Evolutionary conservation across 2,797 vertebrate species (phyloP), one percentile per base, ranked within the genome.

Genomic region (Galagoides demidoff): DNA sequence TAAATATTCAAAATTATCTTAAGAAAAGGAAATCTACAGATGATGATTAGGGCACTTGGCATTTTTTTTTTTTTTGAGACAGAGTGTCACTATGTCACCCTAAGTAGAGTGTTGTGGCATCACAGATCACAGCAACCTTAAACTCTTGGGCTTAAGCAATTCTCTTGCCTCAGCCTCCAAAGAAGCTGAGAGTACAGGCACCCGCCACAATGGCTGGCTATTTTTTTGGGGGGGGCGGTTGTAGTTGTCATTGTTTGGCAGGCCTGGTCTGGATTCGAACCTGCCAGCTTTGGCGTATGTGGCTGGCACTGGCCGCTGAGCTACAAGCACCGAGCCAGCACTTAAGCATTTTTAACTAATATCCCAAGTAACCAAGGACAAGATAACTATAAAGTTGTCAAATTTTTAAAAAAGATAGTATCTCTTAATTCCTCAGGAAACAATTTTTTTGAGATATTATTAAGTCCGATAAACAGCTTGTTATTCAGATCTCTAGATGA

Each of bases 321-420:
- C 49, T 52, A 52, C 49, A 52, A 4, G 49, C 14, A 52, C 49
- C 14, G 4, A 52, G 49, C 49, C 49, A 16, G 37, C 39, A 89
- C 31, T 61, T 78, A 52, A 92, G n/a, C 23, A 93, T 86, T 91
- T 84, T 81, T 19, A 91, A 90, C 71, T 83, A 57, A 94, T 91
- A 92, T 34, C 83, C 70, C 43, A 91, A 64, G 64, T 90, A 88
- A 87, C 66, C 37, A 77, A 71, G 37, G 82, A 95, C 55, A 90
- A 96, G 84, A 83, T 92, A 85, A 84, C 92, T 52, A 71, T 57
- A 83, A 93, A 96, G 37, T 79, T 55, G 39, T 88, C 66, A 70
- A 70, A 85, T 45, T 52, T 34, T 45, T 43, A 6, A 22, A 81
- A 59, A 43, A 57, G n/a, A 86, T 61, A 55, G 13, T 52, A 13